Conservation (phyloP, 1,140 invertebrate genomes). For the Cherax destructor region DNA sequence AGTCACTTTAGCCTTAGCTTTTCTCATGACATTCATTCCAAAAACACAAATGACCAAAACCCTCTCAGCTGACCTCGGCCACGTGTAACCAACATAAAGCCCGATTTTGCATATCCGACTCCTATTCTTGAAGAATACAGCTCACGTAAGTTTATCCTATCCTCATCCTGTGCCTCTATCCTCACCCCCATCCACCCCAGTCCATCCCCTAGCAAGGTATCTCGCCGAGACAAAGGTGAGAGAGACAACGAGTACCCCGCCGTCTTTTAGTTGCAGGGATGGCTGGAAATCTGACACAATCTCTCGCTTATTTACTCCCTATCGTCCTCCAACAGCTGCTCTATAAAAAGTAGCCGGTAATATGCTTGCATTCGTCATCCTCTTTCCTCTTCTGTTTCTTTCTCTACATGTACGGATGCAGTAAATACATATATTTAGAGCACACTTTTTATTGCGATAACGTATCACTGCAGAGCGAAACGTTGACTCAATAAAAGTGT, state of each 20-base stretch:
- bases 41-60: neutral
- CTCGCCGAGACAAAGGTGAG: conserved; percentile 54
- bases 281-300: conserved; percentile 48
- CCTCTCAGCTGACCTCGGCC: neutral
- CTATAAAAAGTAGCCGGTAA: conserved; percentile 52
- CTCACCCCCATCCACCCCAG: neutral
- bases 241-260: conserved; percentile 24
- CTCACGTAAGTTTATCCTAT: neutral
- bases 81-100: neutral
- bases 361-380: conserved; percentile 39
- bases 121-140: neutral
- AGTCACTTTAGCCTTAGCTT: too few relatives aligned
- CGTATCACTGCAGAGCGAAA: too few relatives aligned
- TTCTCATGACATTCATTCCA: too few relatives aligned
- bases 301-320: conserved; percentile 28
- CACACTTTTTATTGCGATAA: too few relatives aligned
- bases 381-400: neutral
- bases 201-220: conserved; percentile 21
- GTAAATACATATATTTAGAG: too few relatives aligned
- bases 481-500: too few relatives aligned
- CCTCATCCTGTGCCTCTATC: neutral
- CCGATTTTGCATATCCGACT: neutral
- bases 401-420: neutral
- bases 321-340: conserved; percentile 46
- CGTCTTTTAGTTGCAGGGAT: conserved; percentile 7